phyloP scores from a whole-genome alignment of 1,140 invertebrate species.

The Diuraphis noxia region DNA sequence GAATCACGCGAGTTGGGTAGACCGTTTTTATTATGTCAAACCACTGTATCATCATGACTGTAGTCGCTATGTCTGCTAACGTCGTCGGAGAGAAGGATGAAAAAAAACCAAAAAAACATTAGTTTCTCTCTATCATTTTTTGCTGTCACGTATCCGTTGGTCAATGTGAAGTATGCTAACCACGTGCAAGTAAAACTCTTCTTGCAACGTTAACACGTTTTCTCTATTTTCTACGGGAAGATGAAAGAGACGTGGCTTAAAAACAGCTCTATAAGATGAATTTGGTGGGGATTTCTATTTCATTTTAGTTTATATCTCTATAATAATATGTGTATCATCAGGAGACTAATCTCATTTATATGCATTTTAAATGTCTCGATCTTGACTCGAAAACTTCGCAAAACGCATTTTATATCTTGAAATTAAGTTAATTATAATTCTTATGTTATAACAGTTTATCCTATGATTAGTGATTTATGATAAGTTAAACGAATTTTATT shows the following conservation, averaged over 20 bases:
- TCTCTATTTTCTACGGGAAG: constrained; percentile 35
- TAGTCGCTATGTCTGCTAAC: constrained; percentile 8
- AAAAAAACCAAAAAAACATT: constrained; percentile 27
- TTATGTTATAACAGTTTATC: background rate
- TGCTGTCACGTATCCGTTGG: constrained; percentile 38
- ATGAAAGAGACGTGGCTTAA: constrained; percentile 20
- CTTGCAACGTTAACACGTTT: constrained; percentile 49
- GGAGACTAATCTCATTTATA: constrained; percentile 22
- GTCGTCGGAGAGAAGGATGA: constrained; percentile 10
- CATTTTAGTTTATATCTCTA: constrained; percentile 1
- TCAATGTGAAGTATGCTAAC: constrained; percentile 45
- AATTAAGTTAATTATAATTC: background rate
- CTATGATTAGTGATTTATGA: background rate
- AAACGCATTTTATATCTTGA: background rate
- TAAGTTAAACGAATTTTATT: background rate
- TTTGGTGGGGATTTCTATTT: constrained; percentile 40
- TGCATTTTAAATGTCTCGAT: constrained; percentile 19
- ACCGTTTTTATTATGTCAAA: constrained; percentile 39
- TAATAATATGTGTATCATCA: background rate
- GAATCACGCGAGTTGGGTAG: constrained; percentile 22
- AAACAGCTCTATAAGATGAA: constrained; percentile 39
- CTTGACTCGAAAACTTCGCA: background rate
- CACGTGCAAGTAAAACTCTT: constrained; percentile 45
- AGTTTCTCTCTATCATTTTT: constrained; percentile 48
- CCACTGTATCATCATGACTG: constrained; percentile 43